Evolutionary conservation across 2,113 vertebrate genomes (phyloP).

Genomic region (Xenopus borealis): DNA sequence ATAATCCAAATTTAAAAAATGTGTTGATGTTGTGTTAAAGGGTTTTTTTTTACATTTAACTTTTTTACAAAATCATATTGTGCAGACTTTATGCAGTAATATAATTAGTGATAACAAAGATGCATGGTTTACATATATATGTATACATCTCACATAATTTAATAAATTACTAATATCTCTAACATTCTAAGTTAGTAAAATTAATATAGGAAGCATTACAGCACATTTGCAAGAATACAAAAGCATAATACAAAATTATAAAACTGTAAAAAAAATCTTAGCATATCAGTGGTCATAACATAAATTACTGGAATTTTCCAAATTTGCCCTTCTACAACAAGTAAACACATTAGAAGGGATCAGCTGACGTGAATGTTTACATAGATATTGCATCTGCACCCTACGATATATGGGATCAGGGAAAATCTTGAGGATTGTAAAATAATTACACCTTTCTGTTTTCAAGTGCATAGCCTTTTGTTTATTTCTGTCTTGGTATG

Average conservation of each 20-base stretch:
- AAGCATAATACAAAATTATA: conserved; percentile 74
- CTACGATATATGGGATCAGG: too few relatives aligned
- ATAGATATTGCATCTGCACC: too few relatives aligned
- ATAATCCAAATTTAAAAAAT: conserved; percentile 11
- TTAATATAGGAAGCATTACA: conserved; percentile 75
- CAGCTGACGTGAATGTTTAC: neutral
- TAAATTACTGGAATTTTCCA: too few relatives aligned
- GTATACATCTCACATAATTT: conserved; percentile 6
- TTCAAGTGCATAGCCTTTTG: too few relatives aligned
- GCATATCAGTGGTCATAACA: conserved; percentile 61
- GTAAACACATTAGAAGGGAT: conserved; percentile 7
- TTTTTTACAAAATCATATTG: conserved; percentile 25
- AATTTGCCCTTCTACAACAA: neutral
- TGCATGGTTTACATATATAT: conserved; percentile 25
- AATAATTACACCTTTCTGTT: too few relatives aligned
- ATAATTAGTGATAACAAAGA: conserved; percentile 21
- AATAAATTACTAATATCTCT: neutral
- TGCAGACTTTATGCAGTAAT: conserved; percentile 9
- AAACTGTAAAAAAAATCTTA: conserved; percentile 66
- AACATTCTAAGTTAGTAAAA: conserved; percentile 52
- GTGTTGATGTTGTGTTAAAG: neutral
- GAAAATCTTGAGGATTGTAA: too few relatives aligned
- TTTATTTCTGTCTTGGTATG: too few relatives aligned
- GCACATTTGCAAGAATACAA: conserved; percentile 71
- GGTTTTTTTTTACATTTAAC: conserved; percentile 6